Conservation (phyloP, 2,888 invertebrate genomes). For the Punctoribates punctum region DNA sequence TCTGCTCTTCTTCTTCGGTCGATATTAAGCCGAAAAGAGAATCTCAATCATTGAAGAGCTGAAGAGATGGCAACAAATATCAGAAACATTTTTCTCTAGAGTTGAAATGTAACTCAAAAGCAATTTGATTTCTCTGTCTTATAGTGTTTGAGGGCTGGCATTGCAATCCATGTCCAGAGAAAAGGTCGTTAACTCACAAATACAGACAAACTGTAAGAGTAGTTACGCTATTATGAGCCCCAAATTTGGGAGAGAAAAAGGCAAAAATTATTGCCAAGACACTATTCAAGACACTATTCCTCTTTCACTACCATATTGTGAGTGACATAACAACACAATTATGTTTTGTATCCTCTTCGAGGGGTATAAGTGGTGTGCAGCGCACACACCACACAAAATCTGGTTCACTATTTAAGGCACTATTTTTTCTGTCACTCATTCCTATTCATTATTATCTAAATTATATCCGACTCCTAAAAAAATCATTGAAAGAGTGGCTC, state of each 20-base stretch:
- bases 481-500: background rate
- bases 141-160: background rate
- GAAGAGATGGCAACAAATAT: background rate
- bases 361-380: background rate
- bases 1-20: background rate
- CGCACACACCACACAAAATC: no score
- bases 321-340: background rate
- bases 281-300: background rate
- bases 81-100: background rate
- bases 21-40: background rate
- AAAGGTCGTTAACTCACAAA: slow-evolving; percentile 13
- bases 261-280: slow-evolving; percentile 3
- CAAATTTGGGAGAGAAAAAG: background rate
- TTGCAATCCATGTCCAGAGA: no score
- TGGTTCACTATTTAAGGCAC: background rate
- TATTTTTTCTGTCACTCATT: background rate
- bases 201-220: background rate
- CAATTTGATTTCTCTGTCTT: background rate
- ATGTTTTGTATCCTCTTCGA: background rate
- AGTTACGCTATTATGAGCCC: slow-evolving; percentile 30
- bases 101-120: background rate
- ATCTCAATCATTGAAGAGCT: background rate
- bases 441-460: background rate
- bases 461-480: background rate
- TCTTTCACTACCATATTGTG: background rate